Evolutionary conservation across 2,888 invertebrate genomes (phyloP).

Genomic region (Acanthopleura granulata): DNA sequence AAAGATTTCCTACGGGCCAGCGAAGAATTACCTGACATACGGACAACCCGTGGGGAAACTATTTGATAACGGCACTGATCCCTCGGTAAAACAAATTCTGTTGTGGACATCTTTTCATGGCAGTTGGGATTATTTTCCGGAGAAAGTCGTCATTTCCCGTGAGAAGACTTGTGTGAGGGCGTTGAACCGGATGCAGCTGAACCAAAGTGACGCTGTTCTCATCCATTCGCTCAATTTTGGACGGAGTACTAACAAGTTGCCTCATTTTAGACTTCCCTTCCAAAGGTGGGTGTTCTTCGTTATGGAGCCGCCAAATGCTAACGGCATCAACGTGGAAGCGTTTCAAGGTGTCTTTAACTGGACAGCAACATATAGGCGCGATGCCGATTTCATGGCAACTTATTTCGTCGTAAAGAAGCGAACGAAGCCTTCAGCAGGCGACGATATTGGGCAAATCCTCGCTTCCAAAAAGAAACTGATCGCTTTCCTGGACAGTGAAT

Average conservation of each 20-base stretch:
- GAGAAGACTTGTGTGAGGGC: background rate
- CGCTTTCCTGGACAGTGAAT: background rate
- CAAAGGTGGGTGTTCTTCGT: slow-evolving; percentile 5
- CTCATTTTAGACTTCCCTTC: background rate
- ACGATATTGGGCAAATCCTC: background rate
- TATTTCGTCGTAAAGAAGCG: background rate
- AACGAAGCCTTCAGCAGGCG: background rate
- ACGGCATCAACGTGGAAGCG: background rate
- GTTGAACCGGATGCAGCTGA: background rate
- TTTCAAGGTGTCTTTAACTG: background rate
- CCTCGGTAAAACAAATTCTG: background rate
- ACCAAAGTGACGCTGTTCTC: background rate
- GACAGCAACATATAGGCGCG: background rate
- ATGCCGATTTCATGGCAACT: background rate
- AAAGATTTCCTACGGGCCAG: too few species aligned
- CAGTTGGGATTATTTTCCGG: background rate
- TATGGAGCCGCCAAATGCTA: background rate
- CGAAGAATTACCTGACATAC: too few species aligned
- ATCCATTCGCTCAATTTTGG: background rate
- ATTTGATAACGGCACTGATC: too few species aligned
- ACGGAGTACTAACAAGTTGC: background rate
- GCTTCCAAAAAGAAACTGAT: background rate
- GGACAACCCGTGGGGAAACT: too few species aligned
- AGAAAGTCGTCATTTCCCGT: background rate
- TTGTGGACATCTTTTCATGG: slow-evolving; percentile 14